A percentile compares a stretch with the other conserved stretches of the same genome.
These are phyloP conservation scores for Probosciger aterrimus DNA, from an alignment of 2,113 vertebrate species.

Conservation along the genomic window DNA sequence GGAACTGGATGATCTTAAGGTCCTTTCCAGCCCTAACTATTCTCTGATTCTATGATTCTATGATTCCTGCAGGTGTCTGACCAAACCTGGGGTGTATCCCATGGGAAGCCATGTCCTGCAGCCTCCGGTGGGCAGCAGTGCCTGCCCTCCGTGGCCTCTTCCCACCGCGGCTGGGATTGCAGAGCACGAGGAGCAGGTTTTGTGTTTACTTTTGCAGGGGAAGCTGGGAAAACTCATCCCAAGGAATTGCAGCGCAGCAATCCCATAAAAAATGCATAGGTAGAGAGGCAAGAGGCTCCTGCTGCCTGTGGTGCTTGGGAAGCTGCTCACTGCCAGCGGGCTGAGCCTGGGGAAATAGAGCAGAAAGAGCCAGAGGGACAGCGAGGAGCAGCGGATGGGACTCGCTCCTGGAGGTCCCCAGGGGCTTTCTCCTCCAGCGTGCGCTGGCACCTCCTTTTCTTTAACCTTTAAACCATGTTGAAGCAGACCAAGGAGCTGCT, in stretches of 20 bases:
- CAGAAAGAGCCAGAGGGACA: background rate
- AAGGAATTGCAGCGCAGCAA: background rate
- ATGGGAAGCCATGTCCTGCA: accelerated
- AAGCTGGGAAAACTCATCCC: background rate
- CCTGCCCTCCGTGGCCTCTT: background rate
- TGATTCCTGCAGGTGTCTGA: background rate
- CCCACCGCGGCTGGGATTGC: background rate
- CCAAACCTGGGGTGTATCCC: background rate
- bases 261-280: background rate
- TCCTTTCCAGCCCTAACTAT: too few relatives aligned
- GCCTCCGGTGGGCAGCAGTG: background rate
- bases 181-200: accelerated
- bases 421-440: background rate
- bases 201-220: background rate
- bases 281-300: background rate
- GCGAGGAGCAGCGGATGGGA: background rate
- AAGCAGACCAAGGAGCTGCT: background rate
- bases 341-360: background rate
- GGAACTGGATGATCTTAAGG: too few relatives aligned
- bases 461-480: background rate
- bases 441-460: background rate
- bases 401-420: background rate
- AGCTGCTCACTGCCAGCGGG: background rate
- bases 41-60: too few relatives aligned
- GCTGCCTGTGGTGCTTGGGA: background rate